Percentiles rank a stretch among this genome's conserved stretches.
Conservation (phyloP, 1,140 invertebrate genomes). For the Rhagoletis zephyria region DNA sequence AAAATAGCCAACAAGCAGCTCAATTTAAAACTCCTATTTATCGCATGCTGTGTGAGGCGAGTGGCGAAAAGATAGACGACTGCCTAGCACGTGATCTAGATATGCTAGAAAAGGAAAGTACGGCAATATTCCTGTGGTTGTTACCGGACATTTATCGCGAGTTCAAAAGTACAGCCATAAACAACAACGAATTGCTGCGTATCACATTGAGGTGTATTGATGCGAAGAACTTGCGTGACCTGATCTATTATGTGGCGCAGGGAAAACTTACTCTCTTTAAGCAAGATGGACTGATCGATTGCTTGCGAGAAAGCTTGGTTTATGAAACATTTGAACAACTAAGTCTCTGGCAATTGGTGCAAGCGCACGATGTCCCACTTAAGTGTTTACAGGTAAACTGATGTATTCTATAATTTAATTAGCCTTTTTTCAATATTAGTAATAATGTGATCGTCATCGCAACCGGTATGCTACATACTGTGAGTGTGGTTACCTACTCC, state of each 20-base stretch:
- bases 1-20: conserved; percentile 75
- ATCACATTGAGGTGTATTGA: conserved; percentile 91
- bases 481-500: no score
- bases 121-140: conserved; percentile 89
- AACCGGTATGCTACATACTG: no score
- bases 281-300: conserved; percentile 80
- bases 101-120: conserved; percentile 90
- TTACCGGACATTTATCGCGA: conserved; percentile 92
- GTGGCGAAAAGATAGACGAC: conserved; percentile 80
- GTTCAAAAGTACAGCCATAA: conserved; percentile 88
- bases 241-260: conserved; percentile 92
- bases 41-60: conserved; percentile 87
- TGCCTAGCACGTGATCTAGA: conserved; percentile 78
- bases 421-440: no score
- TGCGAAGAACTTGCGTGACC: conserved; percentile 88
- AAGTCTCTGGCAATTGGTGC: conserved; percentile 95
- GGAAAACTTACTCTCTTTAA: conserved; percentile 88
- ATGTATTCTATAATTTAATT: neutral
- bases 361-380: conserved; percentile 92
- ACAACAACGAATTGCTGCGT: conserved; percentile 88
- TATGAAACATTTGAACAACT: conserved; percentile 98
- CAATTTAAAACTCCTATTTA: conserved; percentile 89
- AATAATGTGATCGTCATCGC: no score
- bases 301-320: conserved; percentile 86
- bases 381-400: conserved; percentile 86